A percentile compares a stretch with the other conserved stretches of the same genome.
These are phyloP conservation scores for Nomada hirtipes DNA, from an alignment of 2,888 invertebrate species.

Conservation along the genomic window DNA sequence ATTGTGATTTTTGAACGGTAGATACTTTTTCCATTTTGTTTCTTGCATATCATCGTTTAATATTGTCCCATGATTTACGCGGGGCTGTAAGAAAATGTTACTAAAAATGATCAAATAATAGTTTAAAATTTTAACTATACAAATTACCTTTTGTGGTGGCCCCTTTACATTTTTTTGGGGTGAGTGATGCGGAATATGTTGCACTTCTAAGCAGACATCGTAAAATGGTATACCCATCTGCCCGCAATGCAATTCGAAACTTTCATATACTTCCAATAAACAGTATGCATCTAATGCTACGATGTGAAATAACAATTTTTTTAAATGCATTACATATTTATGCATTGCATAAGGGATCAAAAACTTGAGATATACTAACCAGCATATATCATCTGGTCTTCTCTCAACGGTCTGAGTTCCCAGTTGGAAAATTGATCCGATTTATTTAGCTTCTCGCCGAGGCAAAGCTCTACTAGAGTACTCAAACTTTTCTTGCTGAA, in stretches of 20 bases:
- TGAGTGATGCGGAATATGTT: slow-evolving; percentile 80
- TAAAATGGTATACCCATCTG: slow-evolving; percentile 87
- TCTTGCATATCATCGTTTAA: neutral
- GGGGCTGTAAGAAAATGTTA: slow-evolving; percentile 10
- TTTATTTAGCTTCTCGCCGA: slow-evolving; percentile 92
- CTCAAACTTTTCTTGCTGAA: slow-evolving; percentile 89
- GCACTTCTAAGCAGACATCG: slow-evolving; percentile 87
- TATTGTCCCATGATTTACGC: neutral
- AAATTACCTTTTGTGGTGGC: slow-evolving; percentile 52
- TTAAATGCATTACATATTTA: slow-evolving; percentile 5
- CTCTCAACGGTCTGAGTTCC: slow-evolving; percentile 92
- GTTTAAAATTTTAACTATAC: neutral
- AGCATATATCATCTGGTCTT: slow-evolving; percentile 92
- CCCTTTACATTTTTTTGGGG: slow-evolving; percentile 85
- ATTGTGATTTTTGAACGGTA: neutral
- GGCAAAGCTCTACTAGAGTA: slow-evolving; percentile 90
- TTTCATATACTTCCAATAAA: slow-evolving; percentile 91
- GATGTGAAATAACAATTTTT: slow-evolving; percentile 37
- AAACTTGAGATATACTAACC: slow-evolving; percentile 80
- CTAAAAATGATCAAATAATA: neutral
- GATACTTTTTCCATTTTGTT: neutral
- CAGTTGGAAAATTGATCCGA: slow-evolving; percentile 97
- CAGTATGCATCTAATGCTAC: slow-evolving; percentile 94
- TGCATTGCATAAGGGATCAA: neutral
- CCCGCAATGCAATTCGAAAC: slow-evolving; percentile 85